Evolutionary conservation across 2,888 invertebrate genomes (phyloP).

Genomic region (Cephus spinipes): DNA sequence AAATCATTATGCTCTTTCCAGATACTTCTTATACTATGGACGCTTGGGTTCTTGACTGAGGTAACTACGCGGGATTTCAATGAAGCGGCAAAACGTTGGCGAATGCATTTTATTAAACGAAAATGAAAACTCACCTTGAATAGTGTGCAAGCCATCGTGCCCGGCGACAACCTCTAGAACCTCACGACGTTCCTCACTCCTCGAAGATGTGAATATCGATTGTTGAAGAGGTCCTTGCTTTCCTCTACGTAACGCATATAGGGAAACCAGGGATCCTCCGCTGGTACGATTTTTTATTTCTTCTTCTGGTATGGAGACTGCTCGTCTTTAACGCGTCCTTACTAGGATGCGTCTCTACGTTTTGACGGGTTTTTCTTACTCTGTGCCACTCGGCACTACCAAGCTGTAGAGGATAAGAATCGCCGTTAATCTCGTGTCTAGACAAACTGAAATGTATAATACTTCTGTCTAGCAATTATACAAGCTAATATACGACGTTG

Average conservation of each 20-base stretch:
- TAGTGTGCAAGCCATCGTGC: conserved; percentile 40
- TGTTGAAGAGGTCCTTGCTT: background rate
- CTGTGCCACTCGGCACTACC: background rate
- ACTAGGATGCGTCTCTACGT: background rate
- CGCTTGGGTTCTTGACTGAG: background rate
- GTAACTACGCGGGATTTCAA: background rate
- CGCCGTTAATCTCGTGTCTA: background rate
- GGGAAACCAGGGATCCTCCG: background rate
- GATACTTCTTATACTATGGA: background rate
- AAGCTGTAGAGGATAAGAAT: conserved; percentile 2
- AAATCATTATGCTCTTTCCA: background rate
- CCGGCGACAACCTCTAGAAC: conserved; percentile 34
- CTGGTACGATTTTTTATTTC: background rate
- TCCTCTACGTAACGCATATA: background rate
- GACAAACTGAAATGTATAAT: background rate
- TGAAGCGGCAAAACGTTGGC: background rate
- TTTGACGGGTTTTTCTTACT: background rate
- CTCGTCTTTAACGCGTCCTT: background rate
- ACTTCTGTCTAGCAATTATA: background rate
- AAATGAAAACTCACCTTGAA: conserved; percentile 32
- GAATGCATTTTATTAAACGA: background rate
- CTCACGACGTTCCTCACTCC: conserved; percentile 17
- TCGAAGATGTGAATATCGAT: background rate
- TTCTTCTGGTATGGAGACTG: background rate
- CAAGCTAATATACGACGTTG: background rate